phyloP scores from a whole-genome alignment of 2,113 vertebrate species.

The Lampris megalopsis region DNA sequence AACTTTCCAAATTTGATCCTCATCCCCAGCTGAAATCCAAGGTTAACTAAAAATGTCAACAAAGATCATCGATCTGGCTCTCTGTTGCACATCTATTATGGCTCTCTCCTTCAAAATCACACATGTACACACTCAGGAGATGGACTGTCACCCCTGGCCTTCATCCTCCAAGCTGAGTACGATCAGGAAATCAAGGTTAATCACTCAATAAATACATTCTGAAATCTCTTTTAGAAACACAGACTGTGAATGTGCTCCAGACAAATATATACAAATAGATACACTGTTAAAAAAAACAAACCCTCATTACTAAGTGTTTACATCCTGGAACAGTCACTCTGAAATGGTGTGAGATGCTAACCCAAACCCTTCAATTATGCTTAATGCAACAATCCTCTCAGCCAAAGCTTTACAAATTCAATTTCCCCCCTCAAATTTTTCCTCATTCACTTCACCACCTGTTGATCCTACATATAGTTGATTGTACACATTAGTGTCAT shows the following conservation, averaged over 20 bases:
- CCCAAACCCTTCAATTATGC: slow-evolving; percentile 26
- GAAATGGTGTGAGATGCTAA: slow-evolving; percentile 52
- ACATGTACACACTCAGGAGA: slow-evolving; percentile 40
- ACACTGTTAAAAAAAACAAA: slow-evolving; percentile 43
- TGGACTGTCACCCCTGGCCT: slow-evolving; percentile 55
- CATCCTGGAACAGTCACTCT: slow-evolving; percentile 67
- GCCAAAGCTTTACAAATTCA: not conserved
- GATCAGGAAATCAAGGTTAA: slow-evolving; percentile 65
- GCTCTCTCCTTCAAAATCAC: slow-evolving; percentile 42
- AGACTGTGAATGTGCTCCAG: slow-evolving; percentile 34
- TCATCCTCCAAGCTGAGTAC: slow-evolving; percentile 37
- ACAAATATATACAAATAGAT: slow-evolving; percentile 73
- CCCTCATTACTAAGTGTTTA: slow-evolving; percentile 61
- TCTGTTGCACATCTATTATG: slow-evolving; percentile 46
- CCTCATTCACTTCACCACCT: not conserved
- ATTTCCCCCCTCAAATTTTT: not conserved
- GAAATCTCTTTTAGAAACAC: slow-evolving; percentile 68
- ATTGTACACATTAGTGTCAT: slow-evolving; percentile 69
- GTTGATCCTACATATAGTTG: slow-evolving; percentile 37
- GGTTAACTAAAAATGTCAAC: slow-evolving; percentile 13
- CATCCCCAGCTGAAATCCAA: slow-evolving; percentile 31
- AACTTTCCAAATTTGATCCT: not conserved
- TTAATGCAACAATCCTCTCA: slow-evolving; percentile 10
- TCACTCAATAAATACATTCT: slow-evolving; percentile 82
- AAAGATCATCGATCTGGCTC: slow-evolving; percentile 51